Base-by-base conservation (phyloP, 2,888 invertebrate species). In the Octonoba sinensis region DNA sequence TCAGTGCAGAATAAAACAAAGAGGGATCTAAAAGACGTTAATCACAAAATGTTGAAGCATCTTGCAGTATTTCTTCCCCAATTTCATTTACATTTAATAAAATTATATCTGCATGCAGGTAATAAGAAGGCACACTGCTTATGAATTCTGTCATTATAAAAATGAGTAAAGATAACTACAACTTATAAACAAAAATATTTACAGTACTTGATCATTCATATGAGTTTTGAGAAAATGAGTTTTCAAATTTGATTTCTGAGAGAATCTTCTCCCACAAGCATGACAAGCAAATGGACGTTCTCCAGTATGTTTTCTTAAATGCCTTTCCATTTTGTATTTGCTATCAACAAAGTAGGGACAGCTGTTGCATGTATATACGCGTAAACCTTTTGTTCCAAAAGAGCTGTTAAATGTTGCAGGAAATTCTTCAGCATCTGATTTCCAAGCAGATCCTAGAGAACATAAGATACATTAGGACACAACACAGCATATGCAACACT, bases 241-340 rank as follows among this genome's bases (percentile, higher is more conserved):
- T 20, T 56, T 36, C 13, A 79, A 56, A 56, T 49, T 62, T 49
- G 66, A 60, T 24, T 79, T 79, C 27, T 73, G 65, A 6, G 79
- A 67, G 46, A 69, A 79, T 27, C 56, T 16, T 36, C 73, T 79
- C 2, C 56, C 56, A 62, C 79, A 79, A 36, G n/a, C n/a, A 15
- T 54, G 20, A 20, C 79, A 79, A 8, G 51, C 47, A 64, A 73
- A 79, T 20, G 79, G 79, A 47, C 54, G 67, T 56, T 79, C 79
- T 60, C 73, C 76, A 69, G 79, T 79, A 22, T 79, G 73, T 36
- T 46, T 79, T 62, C 79, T 44, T 12, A 79, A n/a, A 22, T 79
- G 73, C 22, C 60, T 66, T 16, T 12, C 16, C n/a, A 75, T 11
- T 22, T 75, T 59, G 47, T n/a, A 49, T 27, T 62, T 76, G 11